Conservation (phyloP, 2,888 invertebrate genomes). For the Steinernema scapterisci region DNA sequence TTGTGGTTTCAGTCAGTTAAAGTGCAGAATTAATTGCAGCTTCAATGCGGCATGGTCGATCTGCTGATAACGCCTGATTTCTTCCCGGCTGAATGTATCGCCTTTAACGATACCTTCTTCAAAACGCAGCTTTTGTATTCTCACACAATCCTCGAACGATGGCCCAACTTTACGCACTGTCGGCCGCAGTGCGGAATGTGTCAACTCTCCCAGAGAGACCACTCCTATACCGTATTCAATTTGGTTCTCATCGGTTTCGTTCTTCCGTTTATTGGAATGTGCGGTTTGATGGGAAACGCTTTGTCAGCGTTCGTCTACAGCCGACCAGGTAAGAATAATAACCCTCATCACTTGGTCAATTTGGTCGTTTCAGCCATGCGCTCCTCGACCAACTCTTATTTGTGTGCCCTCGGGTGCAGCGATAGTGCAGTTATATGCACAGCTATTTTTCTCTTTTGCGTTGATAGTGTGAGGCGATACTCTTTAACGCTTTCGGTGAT, state of each 20-base stretch:
- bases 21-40: not conserved
- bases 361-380: constrained; percentile 53
- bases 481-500: constrained; percentile 52
- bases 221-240: constrained; percentile 54
- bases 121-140: constrained; percentile 41
- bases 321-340: constrained; percentile 49
- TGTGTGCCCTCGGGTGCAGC: constrained; percentile 63
- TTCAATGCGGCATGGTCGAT: constrained; percentile 23
- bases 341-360: no score
- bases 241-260: constrained; percentile 62
- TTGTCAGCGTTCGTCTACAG: constrained; percentile 65
- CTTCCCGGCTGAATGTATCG: not conserved
- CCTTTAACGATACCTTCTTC: constrained; percentile 34
- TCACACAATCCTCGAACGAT: constrained; percentile 41
- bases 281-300: constrained; percentile 63
- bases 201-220: constrained; percentile 35
- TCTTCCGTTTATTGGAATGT: constrained; percentile 60
- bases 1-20: not conserved
- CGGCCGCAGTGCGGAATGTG: constrained; percentile 54
- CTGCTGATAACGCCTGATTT: constrained; percentile 9
- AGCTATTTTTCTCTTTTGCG: constrained; percentile 58
- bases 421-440: constrained; percentile 61
- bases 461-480: constrained; percentile 54
- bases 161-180: constrained; percentile 56
- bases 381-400: constrained; percentile 61